phyloP scores from a whole-genome alignment of 2,797 vertebrate species.

The Poliocrania exsul region DNA sequence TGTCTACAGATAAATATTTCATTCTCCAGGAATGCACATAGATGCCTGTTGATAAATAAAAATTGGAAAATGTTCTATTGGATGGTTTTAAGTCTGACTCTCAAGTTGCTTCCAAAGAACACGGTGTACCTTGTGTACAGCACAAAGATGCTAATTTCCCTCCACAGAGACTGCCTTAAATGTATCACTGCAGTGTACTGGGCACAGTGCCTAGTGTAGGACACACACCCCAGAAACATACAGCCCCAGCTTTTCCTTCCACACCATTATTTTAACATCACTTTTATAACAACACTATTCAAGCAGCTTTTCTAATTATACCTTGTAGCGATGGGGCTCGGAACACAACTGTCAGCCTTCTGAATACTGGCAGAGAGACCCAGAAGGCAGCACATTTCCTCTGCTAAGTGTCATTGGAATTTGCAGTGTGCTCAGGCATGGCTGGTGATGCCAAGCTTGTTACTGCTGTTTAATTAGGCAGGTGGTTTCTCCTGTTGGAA shows the following conservation, averaged over 20 bases:
- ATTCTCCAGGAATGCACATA: background rate
- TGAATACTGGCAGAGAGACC: background rate
- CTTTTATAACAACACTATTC: conserved; percentile 1
- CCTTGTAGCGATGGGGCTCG: background rate
- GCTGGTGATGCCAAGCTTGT: background rate
- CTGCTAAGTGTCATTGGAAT: background rate
- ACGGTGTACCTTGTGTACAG: conserved; percentile 27
- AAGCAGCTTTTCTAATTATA: conserved; percentile 45
- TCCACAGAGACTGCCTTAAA: conserved; percentile 27
- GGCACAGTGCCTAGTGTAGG: background rate
- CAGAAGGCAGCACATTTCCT: conserved; percentile 4
- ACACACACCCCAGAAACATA: background rate
- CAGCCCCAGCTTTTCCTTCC: background rate
- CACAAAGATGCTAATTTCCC: conserved; percentile 43
- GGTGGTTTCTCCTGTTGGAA: background rate
- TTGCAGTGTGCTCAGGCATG: background rate
- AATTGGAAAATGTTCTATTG: conserved; percentile 34
- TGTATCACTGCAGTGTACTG: background rate
- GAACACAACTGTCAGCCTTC: conserved; percentile 11
- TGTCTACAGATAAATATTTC: conserved; percentile 57
- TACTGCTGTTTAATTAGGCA: conserved; percentile 12
- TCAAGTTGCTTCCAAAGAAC: conserved; percentile 21
- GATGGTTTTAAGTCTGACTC: conserved; percentile 21
- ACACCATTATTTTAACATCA: conserved; percentile 42
- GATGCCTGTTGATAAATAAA: conserved; percentile 58